Evolutionary conservation across 2,113 vertebrate genomes (phyloP).

Genomic region (Melanocharis versteri): DNA sequence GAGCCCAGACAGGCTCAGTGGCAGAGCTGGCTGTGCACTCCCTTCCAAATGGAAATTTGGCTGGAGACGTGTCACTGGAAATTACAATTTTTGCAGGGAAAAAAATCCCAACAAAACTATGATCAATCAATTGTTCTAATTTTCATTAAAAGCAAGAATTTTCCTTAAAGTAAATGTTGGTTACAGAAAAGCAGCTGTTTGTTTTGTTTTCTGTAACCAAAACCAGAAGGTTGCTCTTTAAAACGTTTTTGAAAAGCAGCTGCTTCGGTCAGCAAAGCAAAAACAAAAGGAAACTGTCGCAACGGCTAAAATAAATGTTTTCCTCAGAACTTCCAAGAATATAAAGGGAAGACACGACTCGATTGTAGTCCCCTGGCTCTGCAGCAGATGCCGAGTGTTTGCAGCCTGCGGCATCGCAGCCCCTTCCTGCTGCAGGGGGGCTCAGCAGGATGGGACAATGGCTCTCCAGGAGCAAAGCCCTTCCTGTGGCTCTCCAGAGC

Average conservation of each 20-base stretch:
- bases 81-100: neutral
- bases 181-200: neutral
- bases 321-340: neutral
- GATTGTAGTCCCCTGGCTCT: neutral
- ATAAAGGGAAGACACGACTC: neutral
- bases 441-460: fast-evolving
- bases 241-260: neutral
- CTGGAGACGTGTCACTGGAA: neutral
- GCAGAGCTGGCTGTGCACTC: neutral
- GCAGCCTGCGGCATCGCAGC: neutral
- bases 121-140: neutral
- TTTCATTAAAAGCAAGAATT: conserved; percentile 21
- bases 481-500: neutral
- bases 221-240: conserved; percentile 18
- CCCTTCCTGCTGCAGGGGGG: neutral
- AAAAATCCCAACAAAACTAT: neutral
- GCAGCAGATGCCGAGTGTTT: neutral
- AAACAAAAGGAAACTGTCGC: conserved; percentile 18
- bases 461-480: neutral
- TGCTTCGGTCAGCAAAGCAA: conserved; percentile 5
- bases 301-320: neutral
- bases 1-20: neutral
- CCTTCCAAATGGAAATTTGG: neutral
- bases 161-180: conserved; percentile 11
- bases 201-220: conserved; percentile 37